Evolutionary conservation across 2,888 invertebrate species (phyloP), one percentile per base, ranked within the genome.

Genomic region (Sesia bembeciformis): DNA sequence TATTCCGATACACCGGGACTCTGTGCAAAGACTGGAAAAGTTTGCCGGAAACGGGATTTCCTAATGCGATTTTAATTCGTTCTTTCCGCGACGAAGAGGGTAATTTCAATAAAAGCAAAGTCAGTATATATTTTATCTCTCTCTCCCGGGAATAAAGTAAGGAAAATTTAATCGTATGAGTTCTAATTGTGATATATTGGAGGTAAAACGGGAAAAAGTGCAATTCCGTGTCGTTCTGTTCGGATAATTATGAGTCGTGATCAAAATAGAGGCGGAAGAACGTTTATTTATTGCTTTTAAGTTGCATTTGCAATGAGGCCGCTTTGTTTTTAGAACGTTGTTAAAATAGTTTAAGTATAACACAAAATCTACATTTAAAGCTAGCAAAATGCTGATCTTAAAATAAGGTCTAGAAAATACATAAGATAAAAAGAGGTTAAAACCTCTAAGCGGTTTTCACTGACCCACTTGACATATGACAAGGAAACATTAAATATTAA

Each of bases 41-140:
- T 86, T 85, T 77, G 84, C 76, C 78, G 82, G 80, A 71, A 80
- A 81, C 84, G 80, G 85, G 82, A 88, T 87, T 87, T 82, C 85
- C 85, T 88, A 88, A 89, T 89, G 88, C 81, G 86, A 86, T 86
- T 88, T 88, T 89, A 88, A 88, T 88, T 88, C 82, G 80, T 78
- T 84, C 81, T 84, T 81, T 76, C 80, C 78, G 78, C 81, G 79
- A 77, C 81, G 81, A 77, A 78, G 78, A 78, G 79, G 81, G 81
- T 80, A 83, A 82, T 86, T 85, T 84, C 81, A 84, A 84, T 84
- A 84, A 83, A 81, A 81, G 76, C 76, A 70, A 78, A 81, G 74
- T 76, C 76, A 66, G 73, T 69, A 71, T 76, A 78, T 78, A 78
- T 73, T 72, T 82, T 76, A 74, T 70, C 68, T 50, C 38, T 50